Evolutionary conservation across 2,113 vertebrate species (phyloP).

Genomic region (Scytalopus superciliaris): DNA sequence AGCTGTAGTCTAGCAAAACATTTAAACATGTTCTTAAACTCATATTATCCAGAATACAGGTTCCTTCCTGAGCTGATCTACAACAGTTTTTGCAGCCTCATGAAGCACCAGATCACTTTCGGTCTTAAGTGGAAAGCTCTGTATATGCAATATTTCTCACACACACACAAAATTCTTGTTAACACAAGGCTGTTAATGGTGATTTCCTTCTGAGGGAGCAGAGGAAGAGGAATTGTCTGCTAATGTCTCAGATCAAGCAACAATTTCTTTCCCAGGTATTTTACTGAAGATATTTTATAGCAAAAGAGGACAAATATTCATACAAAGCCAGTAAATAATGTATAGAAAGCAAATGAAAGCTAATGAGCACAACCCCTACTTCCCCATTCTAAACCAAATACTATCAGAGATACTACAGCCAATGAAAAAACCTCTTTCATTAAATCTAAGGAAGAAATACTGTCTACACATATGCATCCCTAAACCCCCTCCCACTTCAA

Average conservation of each 20-base stretch:
- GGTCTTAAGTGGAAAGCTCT: not conserved
- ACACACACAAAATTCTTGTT: rapidly evolving
- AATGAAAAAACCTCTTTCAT: not conserved
- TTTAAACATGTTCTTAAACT: not conserved
- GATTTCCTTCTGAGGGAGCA: not conserved
- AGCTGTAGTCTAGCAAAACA: not conserved
- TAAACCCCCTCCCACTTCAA: not conserved
- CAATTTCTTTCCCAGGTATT: not conserved
- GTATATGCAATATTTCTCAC: not conserved
- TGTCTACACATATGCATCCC: not conserved
- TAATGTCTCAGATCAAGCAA: not conserved
- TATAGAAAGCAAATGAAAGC: not conserved
- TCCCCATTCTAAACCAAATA: not conserved
- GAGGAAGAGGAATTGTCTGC: not conserved
- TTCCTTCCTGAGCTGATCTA: not conserved
- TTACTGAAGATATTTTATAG: not conserved
- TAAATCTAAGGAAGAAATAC: not conserved
- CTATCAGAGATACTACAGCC: not conserved
- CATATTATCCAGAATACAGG: rapidly evolving
- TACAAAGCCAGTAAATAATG: not conserved
- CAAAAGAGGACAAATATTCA: not conserved
- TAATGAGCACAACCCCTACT: not conserved
- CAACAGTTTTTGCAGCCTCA: not conserved
- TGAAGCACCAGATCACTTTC: not conserved
- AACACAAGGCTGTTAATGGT: not conserved